Evolutionary conservation across 2,797 vertebrate species (phyloP).

Genomic region (Schizopygopsis malacanthus): DNA sequence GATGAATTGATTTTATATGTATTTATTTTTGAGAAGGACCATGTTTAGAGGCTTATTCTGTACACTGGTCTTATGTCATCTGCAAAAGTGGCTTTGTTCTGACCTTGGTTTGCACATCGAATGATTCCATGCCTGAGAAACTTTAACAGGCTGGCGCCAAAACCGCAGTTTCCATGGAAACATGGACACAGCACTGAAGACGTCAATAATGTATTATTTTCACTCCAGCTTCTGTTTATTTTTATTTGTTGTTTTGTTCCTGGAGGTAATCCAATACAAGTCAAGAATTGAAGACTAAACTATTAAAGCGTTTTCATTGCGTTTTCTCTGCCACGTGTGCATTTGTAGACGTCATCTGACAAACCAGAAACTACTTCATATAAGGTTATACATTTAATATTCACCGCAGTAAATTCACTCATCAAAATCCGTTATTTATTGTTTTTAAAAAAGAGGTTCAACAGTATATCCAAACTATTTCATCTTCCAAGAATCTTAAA

Average conservation of each 20-base stretch:
- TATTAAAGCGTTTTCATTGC: background rate
- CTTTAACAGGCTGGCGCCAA: background rate
- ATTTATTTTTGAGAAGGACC: background rate
- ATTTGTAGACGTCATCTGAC: background rate
- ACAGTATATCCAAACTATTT: too few relatives aligned
- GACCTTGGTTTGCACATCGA: conserved; percentile 21
- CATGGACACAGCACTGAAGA: background rate
- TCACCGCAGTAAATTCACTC: too few relatives aligned
- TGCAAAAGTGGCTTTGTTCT: background rate
- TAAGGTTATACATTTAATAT: background rate
- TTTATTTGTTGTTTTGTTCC: background rate
- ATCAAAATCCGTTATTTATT: too few relatives aligned
- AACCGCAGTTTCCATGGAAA: conserved; percentile 44
- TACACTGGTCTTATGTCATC: background rate
- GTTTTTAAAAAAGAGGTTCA: too few relatives aligned
- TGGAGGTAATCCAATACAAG: background rate
- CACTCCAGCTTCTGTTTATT: background rate
- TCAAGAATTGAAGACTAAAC: background rate
- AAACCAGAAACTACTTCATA: background rate
- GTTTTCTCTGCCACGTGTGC: background rate
- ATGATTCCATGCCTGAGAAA: conserved; percentile 5
- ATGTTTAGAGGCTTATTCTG: background rate
- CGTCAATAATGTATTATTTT: background rate
- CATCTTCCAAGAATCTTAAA: too few relatives aligned
- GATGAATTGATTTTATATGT: too few relatives aligned